phyloP scores from a whole-genome alignment of 2,113 vertebrate species.

The Tretioscincus oriximinensis region DNA sequence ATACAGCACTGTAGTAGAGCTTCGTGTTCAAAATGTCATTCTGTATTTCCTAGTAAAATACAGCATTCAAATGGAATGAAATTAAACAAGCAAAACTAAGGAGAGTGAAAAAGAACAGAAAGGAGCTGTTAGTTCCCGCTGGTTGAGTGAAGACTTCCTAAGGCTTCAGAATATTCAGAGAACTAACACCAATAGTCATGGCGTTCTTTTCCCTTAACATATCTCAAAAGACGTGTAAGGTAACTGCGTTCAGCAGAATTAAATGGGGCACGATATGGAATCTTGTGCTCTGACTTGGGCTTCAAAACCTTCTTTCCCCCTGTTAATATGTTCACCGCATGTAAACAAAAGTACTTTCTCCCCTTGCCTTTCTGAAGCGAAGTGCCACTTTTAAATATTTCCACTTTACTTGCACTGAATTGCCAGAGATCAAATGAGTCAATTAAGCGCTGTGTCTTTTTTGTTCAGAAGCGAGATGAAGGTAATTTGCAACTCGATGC shows the following conservation, averaged over 20 bases:
- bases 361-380: constrained; percentile 40
- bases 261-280: neutral
- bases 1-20: neutral
- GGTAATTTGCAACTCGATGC: constrained; percentile 79
- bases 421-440: constrained; percentile 77
- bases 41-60: neutral
- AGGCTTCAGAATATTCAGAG: neutral
- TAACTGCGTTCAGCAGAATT: neutral
- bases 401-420: constrained; percentile 73
- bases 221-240: neutral
- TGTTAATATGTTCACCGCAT: neutral
- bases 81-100: neutral
- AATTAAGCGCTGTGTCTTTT: constrained; percentile 76
- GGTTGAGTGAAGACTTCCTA: neutral
- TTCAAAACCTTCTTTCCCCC: neutral
- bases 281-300: neutral
- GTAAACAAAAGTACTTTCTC: neutral
- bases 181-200: neutral
- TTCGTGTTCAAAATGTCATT: neutral
- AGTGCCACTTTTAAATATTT: constrained; percentile 71
- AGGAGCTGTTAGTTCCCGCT: neutral
- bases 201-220: neutral
- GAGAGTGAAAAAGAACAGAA: neutral
- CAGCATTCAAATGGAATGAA: neutral
- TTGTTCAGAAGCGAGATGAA: constrained; percentile 70